Percentiles rank a stretch among this genome's conserved stretches.
Conservation (phyloP, 1,140 invertebrate species). For the Dendrolimus punctatus region DNA sequence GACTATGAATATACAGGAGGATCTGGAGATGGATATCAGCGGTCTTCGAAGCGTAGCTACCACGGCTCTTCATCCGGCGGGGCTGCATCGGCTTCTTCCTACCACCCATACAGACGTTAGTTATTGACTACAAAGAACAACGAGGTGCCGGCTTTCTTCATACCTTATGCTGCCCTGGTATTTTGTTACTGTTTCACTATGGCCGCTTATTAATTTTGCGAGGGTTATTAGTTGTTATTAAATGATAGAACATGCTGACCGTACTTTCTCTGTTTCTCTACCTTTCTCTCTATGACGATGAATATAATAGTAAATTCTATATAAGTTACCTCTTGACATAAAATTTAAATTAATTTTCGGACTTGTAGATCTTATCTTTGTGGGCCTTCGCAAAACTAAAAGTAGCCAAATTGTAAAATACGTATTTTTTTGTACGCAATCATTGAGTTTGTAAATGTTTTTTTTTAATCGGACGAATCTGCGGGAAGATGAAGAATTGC, state of each 20-base stretch:
- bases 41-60: conserved; percentile 54
- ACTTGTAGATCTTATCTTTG: too few species aligned
- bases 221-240: too few species aligned
- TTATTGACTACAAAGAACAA: conserved; percentile 14
- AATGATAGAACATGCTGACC: too few species aligned
- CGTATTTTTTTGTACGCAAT: conserved; percentile 42
- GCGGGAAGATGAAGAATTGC: background rate
- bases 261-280: too few species aligned
- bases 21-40: conserved; percentile 61
- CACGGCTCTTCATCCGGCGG: conserved; percentile 42
- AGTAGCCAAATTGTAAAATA: conserved; percentile 41
- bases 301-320: too few species aligned
- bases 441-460: conserved; percentile 61
- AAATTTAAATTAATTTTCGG: too few species aligned
- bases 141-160: too few species aligned
- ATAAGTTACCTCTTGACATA: too few species aligned
- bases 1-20: conserved; percentile 64
- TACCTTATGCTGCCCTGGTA: too few species aligned
- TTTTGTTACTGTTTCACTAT: too few species aligned
- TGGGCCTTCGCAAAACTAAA: conserved; percentile 12
- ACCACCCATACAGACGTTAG: conserved; percentile 67
- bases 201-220: too few species aligned
- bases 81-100: conserved; percentile 51
- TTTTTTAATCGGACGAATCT: conserved; percentile 10
- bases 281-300: too few species aligned